Conservation (phyloP, 2,113 vertebrate species). For the Lota lota region DNA sequence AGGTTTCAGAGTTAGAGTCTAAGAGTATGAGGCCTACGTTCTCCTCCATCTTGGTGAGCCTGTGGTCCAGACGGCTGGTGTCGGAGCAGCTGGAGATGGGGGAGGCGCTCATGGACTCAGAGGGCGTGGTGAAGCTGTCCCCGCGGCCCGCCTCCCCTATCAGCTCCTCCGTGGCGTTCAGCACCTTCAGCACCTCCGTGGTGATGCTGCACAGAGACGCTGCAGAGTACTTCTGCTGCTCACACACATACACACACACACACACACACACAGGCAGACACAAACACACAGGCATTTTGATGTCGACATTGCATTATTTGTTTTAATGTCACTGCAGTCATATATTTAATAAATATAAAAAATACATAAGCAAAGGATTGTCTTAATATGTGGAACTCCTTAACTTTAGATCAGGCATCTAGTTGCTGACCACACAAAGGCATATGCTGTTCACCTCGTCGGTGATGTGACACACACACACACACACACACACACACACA, state of each 20-base stretch:
- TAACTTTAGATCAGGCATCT: too few relatives aligned
- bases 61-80: constrained; percentile 81
- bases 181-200: constrained; percentile 93
- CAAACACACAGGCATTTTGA: constrained; percentile 7
- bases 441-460: too few relatives aligned
- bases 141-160: constrained; percentile 81
- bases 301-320: too few relatives aligned
- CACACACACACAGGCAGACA: neutral
- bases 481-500: too few relatives aligned
- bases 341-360: too few relatives aligned
- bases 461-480: too few relatives aligned
- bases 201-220: constrained; percentile 98
- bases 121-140: constrained; percentile 64
- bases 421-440: too few relatives aligned
- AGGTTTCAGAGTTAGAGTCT: too few relatives aligned
- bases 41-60: constrained; percentile 92
- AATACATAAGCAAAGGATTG: too few relatives aligned
- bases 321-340: too few relatives aligned
- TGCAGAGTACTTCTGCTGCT: constrained; percentile 91
- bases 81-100: constrained; percentile 77
- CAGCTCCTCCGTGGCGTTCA: constrained; percentile 93
- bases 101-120: constrained; percentile 62
- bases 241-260: neutral
- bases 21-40: constrained; percentile 85
- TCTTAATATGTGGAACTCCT: too few relatives aligned